A percentile compares a stretch with the other conserved stretches of the same genome.
These are phyloP conservation scores for Spondyliosoma cantharus DNA, from an alignment of 2,797 vertebrate species.

Conservation along the genomic window DNA sequence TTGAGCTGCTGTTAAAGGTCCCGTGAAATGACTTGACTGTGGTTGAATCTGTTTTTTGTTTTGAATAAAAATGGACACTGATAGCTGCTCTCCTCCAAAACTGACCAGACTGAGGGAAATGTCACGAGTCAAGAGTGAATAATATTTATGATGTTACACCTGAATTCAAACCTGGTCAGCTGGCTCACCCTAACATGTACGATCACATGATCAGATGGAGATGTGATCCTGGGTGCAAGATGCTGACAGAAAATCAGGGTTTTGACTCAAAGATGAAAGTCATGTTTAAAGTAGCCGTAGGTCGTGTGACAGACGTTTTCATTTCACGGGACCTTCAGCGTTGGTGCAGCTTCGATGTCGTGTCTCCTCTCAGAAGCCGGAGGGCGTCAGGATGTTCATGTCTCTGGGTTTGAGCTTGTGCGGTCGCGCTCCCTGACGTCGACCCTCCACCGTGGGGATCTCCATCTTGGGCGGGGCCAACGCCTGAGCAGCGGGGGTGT, in stretches of 20 bases:
- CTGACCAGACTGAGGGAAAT: not conserved
- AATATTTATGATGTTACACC: not conserved
- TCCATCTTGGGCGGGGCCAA: conserved; percentile 90
- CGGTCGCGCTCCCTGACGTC: conserved; percentile 81
- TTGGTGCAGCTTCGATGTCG: not conserved
- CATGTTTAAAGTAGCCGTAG: not conserved
- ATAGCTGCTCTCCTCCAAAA: not conserved
- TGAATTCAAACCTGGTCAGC: not conserved
- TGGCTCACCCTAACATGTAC: not conserved
- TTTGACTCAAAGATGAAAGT: not conserved
- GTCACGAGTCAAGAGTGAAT: too few relatives aligned
- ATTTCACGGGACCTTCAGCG: conserved; percentile 36
- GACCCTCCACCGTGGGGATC: conserved; percentile 85
- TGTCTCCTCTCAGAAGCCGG: conserved; percentile 87
- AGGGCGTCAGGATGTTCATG: conserved; percentile 94
- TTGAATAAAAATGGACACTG: not conserved
- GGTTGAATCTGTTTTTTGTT: too few relatives aligned
- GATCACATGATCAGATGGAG: not conserved
- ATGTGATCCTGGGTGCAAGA: not conserved
- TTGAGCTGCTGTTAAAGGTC: conserved; percentile 18
- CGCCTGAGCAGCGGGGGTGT: conserved; percentile 81
- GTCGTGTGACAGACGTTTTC: not conserved
- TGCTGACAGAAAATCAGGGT: not conserved
- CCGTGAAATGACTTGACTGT: conserved; percentile 13
- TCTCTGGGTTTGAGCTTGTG: conserved; percentile 93